Conservation (phyloP, 2,113 vertebrate species). For the Catharus bicknelli region DNA sequence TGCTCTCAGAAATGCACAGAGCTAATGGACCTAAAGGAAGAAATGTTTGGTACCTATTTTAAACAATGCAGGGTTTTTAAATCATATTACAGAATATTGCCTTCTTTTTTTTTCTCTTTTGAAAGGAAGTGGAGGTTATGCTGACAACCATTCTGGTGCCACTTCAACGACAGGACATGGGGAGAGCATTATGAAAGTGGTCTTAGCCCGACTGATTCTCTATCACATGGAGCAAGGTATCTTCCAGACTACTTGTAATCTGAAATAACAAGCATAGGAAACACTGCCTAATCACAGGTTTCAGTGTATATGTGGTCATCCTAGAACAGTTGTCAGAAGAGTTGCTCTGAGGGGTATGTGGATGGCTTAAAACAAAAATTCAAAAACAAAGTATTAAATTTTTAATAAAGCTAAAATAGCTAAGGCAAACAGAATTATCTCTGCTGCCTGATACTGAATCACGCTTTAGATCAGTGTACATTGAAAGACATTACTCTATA, state of each 20-base stretch:
- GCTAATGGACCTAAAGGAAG: neutral
- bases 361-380: neutral
- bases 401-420: neutral
- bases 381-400: neutral
- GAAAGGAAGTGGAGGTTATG: slow-evolving; percentile 91
- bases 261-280: neutral
- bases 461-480: neutral
- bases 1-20: neutral
- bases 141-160: slow-evolving; percentile 88
- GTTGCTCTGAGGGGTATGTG: neutral
- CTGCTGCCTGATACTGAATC: neutral
- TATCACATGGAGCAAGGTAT: slow-evolving; percentile 93
- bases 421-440: neutral
- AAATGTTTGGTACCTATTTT: neutral
- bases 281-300: neutral
- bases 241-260: neutral
- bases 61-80: neutral
- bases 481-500: neutral
- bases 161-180: slow-evolving; percentile 91
- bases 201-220: slow-evolving; percentile 85
- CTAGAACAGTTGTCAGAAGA: neutral
- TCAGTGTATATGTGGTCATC: neutral
- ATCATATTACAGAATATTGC: neutral
- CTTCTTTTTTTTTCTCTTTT: neutral
- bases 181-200: slow-evolving; percentile 94